Conservation (phyloP, 2,113 vertebrate species). For the Gallinago media region DNA sequence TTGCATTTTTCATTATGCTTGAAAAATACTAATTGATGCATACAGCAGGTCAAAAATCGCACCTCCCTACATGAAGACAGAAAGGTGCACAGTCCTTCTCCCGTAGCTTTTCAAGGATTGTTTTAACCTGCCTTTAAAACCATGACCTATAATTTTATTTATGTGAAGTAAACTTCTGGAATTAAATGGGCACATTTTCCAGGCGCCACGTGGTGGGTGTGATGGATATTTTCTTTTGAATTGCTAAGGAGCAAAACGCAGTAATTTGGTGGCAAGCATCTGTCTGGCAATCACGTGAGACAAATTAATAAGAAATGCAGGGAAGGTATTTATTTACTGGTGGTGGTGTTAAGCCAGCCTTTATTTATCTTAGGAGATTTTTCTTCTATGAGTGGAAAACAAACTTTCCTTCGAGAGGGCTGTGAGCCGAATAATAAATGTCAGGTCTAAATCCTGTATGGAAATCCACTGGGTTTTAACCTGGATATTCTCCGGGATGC, state of each 20-base stretch:
- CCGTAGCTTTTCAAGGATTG: not conserved
- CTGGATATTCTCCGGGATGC: slow-evolving; percentile 78
- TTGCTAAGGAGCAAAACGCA: slow-evolving; percentile 51
- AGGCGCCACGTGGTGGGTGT: not conserved
- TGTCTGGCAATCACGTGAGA: slow-evolving; percentile 56
- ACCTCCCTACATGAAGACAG: not conserved
- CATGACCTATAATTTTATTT: slow-evolving; percentile 49
- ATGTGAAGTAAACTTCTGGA: slow-evolving; percentile 48
- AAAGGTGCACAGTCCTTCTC: slow-evolving; percentile 11
- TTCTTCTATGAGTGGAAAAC: slow-evolving; percentile 74
- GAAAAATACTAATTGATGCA: slow-evolving; percentile 33
- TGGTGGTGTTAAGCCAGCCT: slow-evolving; percentile 59
- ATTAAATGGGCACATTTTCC: slow-evolving; percentile 43
- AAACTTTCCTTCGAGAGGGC: slow-evolving; percentile 77
- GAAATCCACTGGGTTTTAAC: slow-evolving; percentile 78
- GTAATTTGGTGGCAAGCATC: slow-evolving; percentile 58
- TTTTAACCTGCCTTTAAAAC: slow-evolving; percentile 53
- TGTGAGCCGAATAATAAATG: slow-evolving; percentile 78
- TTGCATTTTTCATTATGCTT: slow-evolving; percentile 33
- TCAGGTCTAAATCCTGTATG: slow-evolving; percentile 77
- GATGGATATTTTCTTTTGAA: slow-evolving; percentile 46
- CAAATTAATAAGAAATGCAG: slow-evolving; percentile 67
- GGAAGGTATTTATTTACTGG: slow-evolving; percentile 69
- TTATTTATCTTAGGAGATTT: slow-evolving; percentile 70
- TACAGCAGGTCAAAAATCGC: not conserved